These are phyloP conservation scores for Mystacides longicornis DNA, from an alignment of 2,888 invertebrate species.

Conservation along the genomic window DNA sequence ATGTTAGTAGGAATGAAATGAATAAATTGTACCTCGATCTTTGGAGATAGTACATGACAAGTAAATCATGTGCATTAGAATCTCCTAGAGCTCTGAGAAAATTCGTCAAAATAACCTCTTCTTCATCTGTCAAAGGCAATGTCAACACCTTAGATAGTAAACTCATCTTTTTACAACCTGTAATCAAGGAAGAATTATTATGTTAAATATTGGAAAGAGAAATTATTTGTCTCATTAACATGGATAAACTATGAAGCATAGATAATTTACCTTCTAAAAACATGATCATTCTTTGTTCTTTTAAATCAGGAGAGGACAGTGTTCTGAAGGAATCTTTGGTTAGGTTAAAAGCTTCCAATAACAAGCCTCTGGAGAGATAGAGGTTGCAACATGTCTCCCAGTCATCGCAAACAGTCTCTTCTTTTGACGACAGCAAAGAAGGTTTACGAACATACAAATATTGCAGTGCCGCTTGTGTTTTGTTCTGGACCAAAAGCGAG, in stretches of 20 bases:
- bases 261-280: slow-evolving; percentile 56
- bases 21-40: slow-evolving; percentile 32
- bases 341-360: slow-evolving; percentile 60
- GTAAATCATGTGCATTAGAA: slow-evolving; percentile 54
- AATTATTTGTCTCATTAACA: too few species aligned
- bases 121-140: slow-evolving; percentile 52
- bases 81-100: slow-evolving; percentile 55
- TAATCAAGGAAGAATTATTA: slow-evolving; percentile 20
- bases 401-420: slow-evolving; percentile 36
- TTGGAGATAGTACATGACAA: slow-evolving; percentile 56
- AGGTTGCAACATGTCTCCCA: slow-evolving; percentile 51
- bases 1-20: background rate
- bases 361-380: slow-evolving; percentile 54
- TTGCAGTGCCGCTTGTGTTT: slow-evolving; percentile 61
- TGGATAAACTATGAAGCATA: too few species aligned
- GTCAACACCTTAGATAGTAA: slow-evolving; percentile 54
- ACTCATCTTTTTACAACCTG: slow-evolving; percentile 50
- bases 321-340: slow-evolving; percentile 49
- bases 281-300: slow-evolving; percentile 48
- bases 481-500: slow-evolving; percentile 58
- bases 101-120: slow-evolving; percentile 60
- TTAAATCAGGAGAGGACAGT: slow-evolving; percentile 34
- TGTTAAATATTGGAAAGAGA: too few species aligned
- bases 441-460: slow-evolving; percentile 58
- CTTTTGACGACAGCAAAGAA: slow-evolving; percentile 41